These are phyloP conservation scores for Platyrinchus mystaceus DNA, from an alignment of 2,797 vertebrate species.

Conservation along the genomic window DNA sequence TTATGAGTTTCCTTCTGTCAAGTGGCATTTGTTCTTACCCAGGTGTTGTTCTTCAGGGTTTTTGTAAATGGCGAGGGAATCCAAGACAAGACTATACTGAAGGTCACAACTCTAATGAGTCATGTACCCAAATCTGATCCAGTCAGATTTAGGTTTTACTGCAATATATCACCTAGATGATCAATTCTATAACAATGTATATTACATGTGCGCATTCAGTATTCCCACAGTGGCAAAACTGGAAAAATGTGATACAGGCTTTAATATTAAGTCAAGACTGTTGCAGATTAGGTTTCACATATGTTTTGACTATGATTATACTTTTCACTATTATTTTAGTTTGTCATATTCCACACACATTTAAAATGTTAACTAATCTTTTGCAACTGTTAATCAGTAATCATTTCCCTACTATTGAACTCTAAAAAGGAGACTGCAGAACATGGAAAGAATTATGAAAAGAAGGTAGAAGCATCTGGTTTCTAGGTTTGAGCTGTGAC, in stretches of 20 bases:
- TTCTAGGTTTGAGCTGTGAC: conserved; percentile 1
- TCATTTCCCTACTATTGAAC: not conserved
- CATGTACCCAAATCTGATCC: not conserved
- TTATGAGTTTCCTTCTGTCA: not conserved
- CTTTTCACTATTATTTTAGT: conserved; percentile 4
- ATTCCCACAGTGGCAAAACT: not conserved
- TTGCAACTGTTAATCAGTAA: conserved; percentile 6
- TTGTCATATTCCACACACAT: not conserved
- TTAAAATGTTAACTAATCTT: conserved; percentile 21
- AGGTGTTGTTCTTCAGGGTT: not conserved
- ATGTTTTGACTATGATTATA: conserved; percentile 22
- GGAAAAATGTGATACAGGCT: not conserved
- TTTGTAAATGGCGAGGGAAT: not conserved
- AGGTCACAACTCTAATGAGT: not conserved
- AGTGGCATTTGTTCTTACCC: not conserved
- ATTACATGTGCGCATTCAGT: not conserved
- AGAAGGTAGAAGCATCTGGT: not conserved
- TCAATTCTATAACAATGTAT: not conserved
- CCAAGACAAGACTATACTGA: not conserved
- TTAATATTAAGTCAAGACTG: conserved; percentile 30
- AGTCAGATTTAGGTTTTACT: not conserved
- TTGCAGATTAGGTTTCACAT: conserved; percentile 25
- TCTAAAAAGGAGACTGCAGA: not conserved
- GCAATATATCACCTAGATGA: not conserved
- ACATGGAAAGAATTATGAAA: not conserved